Percentiles rank a stretch among this genome's conserved stretches.
Evolutionary conservation across 2,797 vertebrate genomes (phyloP).

Genomic region (Xyrichtys novacula): DNA sequence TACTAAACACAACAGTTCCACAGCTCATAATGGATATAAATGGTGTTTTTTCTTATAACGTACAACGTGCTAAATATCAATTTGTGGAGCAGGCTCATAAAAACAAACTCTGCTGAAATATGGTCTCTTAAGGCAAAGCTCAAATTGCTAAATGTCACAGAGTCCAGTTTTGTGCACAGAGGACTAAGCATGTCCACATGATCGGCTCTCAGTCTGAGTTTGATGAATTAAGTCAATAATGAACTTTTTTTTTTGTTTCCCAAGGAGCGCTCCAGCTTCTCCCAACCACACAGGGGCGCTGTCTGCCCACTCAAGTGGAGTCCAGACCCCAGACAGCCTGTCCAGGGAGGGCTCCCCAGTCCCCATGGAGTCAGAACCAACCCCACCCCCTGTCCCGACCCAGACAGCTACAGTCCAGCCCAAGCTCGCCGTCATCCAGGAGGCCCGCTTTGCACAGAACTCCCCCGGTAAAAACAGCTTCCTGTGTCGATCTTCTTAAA

Average conservation of each 20-base stretch:
- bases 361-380: constrained; percentile 88
- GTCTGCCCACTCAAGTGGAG: constrained; percentile 95
- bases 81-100: too few species aligned
- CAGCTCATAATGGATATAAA: too few species aligned
- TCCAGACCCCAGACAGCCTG: constrained; percentile 97
- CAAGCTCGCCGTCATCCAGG: constrained; percentile 95
- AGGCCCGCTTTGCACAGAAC: constrained; percentile 95
- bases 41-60: too few species aligned
- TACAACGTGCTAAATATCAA: too few species aligned
- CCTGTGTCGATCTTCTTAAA: not conserved
- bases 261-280: constrained; percentile 98
- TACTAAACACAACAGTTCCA: too few species aligned
- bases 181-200: too few species aligned
- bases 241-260: accelerated
- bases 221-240: not conserved
- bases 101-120: too few species aligned
- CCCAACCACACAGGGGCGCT: constrained; percentile 95
- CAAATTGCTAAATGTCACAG: too few species aligned
- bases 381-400: constrained; percentile 64
- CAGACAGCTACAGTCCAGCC: constrained; percentile 85
- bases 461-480: constrained; percentile 85
- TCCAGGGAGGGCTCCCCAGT: constrained; percentile 97
- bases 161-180: too few species aligned
- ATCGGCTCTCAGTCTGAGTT: not conserved
- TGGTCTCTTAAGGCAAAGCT: too few species aligned